Percentiles rank a stretch among this genome's conserved stretches.
phyloP scores from a whole-genome alignment of 2,113 vertebrate species.

The Centrocercus urophasianus region DNA sequence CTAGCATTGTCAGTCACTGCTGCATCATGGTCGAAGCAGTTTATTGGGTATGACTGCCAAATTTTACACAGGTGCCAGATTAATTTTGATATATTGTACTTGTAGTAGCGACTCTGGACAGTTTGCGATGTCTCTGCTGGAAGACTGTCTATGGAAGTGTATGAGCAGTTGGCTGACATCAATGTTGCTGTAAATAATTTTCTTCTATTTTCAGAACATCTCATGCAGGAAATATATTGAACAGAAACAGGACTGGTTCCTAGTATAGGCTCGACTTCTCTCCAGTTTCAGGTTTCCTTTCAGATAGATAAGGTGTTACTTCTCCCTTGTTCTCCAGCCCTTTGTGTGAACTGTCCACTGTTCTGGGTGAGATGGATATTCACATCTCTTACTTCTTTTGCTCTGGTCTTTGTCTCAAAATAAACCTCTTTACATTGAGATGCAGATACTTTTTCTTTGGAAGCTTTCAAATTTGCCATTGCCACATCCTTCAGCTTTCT shows the following conservation, averaged over 20 bases:
- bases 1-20: conserved; percentile 66
- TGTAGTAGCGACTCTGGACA: conserved; percentile 38
- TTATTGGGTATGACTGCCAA: conserved; percentile 76
- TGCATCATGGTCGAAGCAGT: conserved; percentile 29
- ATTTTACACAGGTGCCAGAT: conserved; percentile 74
- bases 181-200: conserved; percentile 37
- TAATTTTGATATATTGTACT: conserved; percentile 70
- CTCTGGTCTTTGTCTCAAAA: background rate
- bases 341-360: background rate
- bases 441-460: background rate
- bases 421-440: background rate
- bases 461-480: background rate
- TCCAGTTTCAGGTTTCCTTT: background rate
- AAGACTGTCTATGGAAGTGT: conserved; percentile 48
- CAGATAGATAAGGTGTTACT: background rate
- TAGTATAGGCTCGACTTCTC: background rate
- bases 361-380: background rate
- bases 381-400: background rate
- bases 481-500: background rate
- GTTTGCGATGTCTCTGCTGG: conserved; percentile 46
- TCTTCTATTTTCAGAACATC: conserved; percentile 20
- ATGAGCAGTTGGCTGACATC: conserved; percentile 26
- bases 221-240: background rate
- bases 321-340: background rate
- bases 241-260: background rate